Percentiles rank a stretch among this genome's conserved stretches.
Conservation (phyloP, 2,113 vertebrate species). For the Muntiacus reevesi region DNA sequence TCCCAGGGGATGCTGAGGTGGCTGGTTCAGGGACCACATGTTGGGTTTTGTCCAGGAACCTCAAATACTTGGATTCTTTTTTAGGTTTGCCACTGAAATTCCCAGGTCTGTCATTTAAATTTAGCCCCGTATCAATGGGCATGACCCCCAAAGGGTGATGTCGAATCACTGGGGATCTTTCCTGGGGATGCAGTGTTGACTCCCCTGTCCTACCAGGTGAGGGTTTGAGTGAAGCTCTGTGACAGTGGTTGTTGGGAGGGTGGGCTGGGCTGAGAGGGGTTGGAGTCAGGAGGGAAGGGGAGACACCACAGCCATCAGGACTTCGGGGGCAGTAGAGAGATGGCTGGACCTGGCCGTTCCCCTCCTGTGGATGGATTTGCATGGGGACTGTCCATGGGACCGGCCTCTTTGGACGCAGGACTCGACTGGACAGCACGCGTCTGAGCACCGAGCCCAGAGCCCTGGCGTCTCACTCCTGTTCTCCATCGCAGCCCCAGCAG, state of each 20-base stretch:
- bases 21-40: not conserved
- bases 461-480: not conserved
- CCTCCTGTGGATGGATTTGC: not conserved
- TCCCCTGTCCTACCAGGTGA: not conserved
- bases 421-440: not conserved
- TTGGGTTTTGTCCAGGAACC: not conserved
- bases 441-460: not conserved
- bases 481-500: not conserved
- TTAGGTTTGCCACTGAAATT: not conserved
- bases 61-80: not conserved
- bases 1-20: no score
- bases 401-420: not conserved
- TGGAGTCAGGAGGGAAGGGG: not conserved
- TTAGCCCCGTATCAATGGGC: not conserved
- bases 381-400: accelerated
- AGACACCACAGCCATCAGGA: not conserved
- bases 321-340: not conserved
- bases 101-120: not conserved
- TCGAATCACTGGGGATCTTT: not conserved
- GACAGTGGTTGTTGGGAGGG: not conserved
- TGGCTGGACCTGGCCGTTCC: not conserved
- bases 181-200: not conserved
- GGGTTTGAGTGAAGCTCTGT: not conserved
- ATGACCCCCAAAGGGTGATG: not conserved
- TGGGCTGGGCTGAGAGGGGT: not conserved